Percentiles rank a stretch among this genome's conserved stretches.
Evolutionary conservation across 1,140 invertebrate genomes (phyloP).

Genomic region (Leptopilina boulardi): DNA sequence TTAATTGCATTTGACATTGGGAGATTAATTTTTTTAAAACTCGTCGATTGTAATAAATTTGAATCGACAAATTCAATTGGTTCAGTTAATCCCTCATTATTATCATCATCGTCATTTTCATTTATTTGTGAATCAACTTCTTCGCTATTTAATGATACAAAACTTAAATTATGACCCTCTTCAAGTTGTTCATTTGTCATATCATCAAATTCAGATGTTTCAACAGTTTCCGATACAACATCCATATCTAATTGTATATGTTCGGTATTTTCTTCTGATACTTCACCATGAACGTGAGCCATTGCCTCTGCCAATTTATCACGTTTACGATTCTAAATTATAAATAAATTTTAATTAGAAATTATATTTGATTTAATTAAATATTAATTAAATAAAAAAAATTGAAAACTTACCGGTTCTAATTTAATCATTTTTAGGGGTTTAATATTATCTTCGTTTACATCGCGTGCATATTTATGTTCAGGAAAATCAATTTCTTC

Average conservation of each 20-base stretch:
- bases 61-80: background rate
- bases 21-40: background rate
- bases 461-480: background rate
- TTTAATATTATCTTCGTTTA: background rate
- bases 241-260: constrained; percentile 65
- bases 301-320: constrained; percentile 67
- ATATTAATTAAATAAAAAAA: background rate
- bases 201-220: constrained; percentile 1
- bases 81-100: background rate
- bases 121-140: background rate
- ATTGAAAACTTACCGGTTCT: background rate
- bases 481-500: background rate
- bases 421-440: background rate
- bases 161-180: background rate
- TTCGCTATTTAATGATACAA: background rate
- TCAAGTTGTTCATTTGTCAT: background rate
- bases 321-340: constrained; percentile 46
- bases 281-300: constrained; percentile 68
- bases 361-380: background rate
- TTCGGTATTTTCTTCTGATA: constrained; percentile 55
- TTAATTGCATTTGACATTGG: constrained; percentile 45
- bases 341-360: constrained; percentile 20
- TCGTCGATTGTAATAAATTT: background rate
- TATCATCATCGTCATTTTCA: background rate
- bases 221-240: constrained; percentile 52